Evolutionary conservation across 2,113 vertebrate species (phyloP), one percentile per base, ranked within the genome.

Genomic region (Ivindomyrus marchei): DNA sequence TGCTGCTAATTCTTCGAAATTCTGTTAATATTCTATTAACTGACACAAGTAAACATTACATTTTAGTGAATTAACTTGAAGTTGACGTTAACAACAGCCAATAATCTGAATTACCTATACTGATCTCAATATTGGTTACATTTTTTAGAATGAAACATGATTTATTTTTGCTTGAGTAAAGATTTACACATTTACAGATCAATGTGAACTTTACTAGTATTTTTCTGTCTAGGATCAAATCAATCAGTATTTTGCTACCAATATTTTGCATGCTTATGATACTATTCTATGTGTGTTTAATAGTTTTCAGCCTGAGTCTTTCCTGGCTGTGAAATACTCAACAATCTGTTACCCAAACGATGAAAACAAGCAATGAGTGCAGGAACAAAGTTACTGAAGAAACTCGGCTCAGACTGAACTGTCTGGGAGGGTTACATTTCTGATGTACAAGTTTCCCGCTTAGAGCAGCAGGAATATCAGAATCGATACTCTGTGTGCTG

Each of bases 121-220:
- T 11, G 19, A 27, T 50, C 19, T 27, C 74, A 80, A 31, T 24
- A 50, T 49, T 50, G 9, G 24, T 10, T 11, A 86, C 45, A 31
- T 27, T n/a, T 56, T n/a, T 49, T 46, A 49, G n/a, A 19, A 86
- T 49, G 46, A n/a, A 31, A 13, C 3, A 17, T 86, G 36, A 19
- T 80, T 80, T 77, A 85, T 85, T 85, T 85, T 85, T 84, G 39
- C 9, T 84, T 83, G 27, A 77, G 31, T 77, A 39, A 39, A 77
- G 11, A 77, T 39, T 36, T 36, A 77, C 31, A 39, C 70, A 39
- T 77, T 50, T 11, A 36, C 80, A 85, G 42, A 39, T 83, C 45
- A 45, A 9, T 47, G 19, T 45, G 45, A 85, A 46, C n/a, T 85
- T 21, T 47, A 27, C 46, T 19, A 85, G 24, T 7, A 45, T 83